Conservation (phyloP, 2,888 invertebrate genomes). For the Sycophila texana region DNA sequence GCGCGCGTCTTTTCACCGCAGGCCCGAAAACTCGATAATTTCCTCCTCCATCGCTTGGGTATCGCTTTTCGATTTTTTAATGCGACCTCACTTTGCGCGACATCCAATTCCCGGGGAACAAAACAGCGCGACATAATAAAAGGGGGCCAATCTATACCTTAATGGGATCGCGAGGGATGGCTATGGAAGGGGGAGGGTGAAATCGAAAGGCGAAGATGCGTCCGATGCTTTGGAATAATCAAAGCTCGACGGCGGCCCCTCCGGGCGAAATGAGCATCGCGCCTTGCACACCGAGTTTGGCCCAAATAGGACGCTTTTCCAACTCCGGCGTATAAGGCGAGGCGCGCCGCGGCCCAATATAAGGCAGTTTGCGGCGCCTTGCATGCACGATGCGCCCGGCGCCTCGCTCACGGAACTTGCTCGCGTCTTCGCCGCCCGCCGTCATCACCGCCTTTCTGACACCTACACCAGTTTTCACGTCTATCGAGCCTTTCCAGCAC, state of each 20-base stretch:
- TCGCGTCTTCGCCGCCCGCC: constrained; percentile 40
- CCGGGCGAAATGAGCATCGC: constrained; percentile 36
- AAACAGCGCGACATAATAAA: constrained; percentile 40
- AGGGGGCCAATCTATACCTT: constrained; percentile 37
- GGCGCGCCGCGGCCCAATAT: not conserved
- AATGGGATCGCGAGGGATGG: constrained; percentile 34
- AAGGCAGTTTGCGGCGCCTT: constrained; percentile 33
- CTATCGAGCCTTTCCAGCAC: not conserved
- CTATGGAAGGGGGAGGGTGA: not conserved
- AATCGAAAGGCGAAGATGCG: constrained; percentile 20
- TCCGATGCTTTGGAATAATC: constrained; percentile 37
- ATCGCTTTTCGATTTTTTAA: constrained; percentile 13
- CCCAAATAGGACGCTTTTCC: constrained; percentile 39
- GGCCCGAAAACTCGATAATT: constrained; percentile 33
- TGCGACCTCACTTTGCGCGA: not conserved
- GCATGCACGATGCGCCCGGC: constrained; percentile 51
- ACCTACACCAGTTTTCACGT: constrained; percentile 17
- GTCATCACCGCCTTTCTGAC: constrained; percentile 19
- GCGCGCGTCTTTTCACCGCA: constrained; percentile 1
- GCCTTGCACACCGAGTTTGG: constrained; percentile 34
- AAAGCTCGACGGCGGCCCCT: not conserved
- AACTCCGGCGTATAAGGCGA: constrained; percentile 14
- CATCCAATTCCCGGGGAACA: constrained; percentile 41
- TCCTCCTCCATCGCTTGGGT: constrained; percentile 10
- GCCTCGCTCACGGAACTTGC: constrained; percentile 59